Evolutionary conservation across 2,113 vertebrate genomes (phyloP).

Genomic region (Ciconia boyciana): DNA sequence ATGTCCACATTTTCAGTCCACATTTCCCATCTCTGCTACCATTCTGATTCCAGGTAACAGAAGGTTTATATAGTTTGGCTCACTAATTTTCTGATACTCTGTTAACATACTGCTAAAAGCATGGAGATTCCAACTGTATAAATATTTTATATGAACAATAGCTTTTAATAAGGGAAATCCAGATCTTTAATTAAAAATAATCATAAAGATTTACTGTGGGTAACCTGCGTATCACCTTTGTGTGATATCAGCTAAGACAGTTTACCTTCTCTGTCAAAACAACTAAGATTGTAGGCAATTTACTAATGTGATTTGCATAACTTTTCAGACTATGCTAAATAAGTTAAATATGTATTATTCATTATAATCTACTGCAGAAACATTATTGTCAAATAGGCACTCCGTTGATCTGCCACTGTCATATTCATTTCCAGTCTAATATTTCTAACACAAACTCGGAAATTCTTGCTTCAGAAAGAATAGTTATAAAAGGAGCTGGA

Average conservation of each 20-base stretch:
- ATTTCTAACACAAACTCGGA: not conserved
- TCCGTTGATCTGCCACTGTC: constrained; percentile 40
- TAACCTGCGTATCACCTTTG: constrained; percentile 9
- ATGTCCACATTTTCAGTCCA: not conserved
- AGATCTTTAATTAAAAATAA: constrained; percentile 15
- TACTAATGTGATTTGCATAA: constrained; percentile 62
- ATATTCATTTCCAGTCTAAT: not conserved
- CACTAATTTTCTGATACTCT: not conserved
- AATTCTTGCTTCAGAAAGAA: constrained; percentile 7
- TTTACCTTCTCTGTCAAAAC: constrained; percentile 66
- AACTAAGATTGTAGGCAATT: constrained; percentile 58
- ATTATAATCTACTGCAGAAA: constrained; percentile 46
- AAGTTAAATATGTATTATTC: constrained; percentile 67
- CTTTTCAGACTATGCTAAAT: constrained; percentile 60
- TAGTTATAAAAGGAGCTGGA: not conserved
- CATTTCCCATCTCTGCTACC: not conserved
- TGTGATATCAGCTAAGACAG: constrained; percentile 33
- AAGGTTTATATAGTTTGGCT: not conserved
- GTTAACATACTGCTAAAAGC: not conserved
- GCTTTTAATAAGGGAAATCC: constrained; percentile 2
- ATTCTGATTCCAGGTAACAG: not conserved
- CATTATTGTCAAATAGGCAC: constrained; percentile 30
- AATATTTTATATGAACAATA: not conserved
- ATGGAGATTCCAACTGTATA: not conserved
- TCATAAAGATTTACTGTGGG: not conserved